phyloP scores from a whole-genome alignment of 53 echinoderm and acorn worm genomes.

The Crossaster papposus region DNA sequence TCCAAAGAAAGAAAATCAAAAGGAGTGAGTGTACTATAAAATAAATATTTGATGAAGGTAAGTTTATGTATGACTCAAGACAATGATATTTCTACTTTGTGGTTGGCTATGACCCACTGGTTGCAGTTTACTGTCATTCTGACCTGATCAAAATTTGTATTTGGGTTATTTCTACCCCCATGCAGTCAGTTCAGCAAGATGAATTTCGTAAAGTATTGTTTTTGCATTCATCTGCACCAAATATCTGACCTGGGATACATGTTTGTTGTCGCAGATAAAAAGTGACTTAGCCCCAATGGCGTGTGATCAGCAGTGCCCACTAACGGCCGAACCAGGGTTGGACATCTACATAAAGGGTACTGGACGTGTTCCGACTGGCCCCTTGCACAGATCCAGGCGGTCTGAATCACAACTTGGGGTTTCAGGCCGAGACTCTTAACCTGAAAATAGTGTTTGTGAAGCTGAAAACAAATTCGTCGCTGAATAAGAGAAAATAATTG shows the following conservation, averaged over 20 bases:
- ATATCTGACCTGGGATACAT: slow-evolving; percentile 63
- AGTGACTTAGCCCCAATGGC: slow-evolving; percentile 60
- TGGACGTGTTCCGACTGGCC: slow-evolving; percentile 61
- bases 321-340: slow-evolving; percentile 53
- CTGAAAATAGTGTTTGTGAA: not conserved
- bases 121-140: not conserved
- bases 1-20: not conserved
- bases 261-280: slow-evolving; percentile 65
- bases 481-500: not conserved
- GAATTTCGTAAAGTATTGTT: not conserved
- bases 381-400: not conserved
- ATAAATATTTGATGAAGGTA: not conserved
- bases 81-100: not conserved
- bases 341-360: slow-evolving; percentile 63
- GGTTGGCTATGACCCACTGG: not conserved
- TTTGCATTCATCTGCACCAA: slow-evolving; percentile 24
- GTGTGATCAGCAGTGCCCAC: slow-evolving; percentile 63
- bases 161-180: not conserved
- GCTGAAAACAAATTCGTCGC: not conserved
- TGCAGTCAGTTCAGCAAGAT: slow-evolving; percentile 47
- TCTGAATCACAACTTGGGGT: slow-evolving; percentile 35
- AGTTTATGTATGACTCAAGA: not conserved
- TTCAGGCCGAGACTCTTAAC: slow-evolving; percentile 13
- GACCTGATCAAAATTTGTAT: not conserved
- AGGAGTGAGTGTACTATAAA: not conserved